Conservation (phyloP, 2,113 vertebrate genomes). For the Tetrao urogallus region DNA sequence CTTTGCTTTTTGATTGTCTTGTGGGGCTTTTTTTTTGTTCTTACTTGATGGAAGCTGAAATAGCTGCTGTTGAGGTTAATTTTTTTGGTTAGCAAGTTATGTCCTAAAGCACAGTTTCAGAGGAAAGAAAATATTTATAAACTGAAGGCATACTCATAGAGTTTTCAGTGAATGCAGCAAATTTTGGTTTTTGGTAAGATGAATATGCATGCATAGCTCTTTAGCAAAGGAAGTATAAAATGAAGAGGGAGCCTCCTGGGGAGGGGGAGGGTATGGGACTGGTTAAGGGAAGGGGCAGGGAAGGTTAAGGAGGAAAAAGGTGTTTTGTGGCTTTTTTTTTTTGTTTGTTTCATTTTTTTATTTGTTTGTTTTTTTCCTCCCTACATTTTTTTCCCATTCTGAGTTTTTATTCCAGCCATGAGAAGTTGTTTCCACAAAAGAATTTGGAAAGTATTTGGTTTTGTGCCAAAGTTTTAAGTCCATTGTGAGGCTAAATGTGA, state of each 20-base stretch:
- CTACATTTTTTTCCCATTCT: background rate
- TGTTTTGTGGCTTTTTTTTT: background rate
- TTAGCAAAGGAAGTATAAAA: background rate
- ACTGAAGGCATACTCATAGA: background rate
- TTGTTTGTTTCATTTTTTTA: background rate
- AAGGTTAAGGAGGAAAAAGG: background rate
- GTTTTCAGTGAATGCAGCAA: background rate
- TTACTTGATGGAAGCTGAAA: background rate
- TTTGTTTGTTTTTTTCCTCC: background rate
- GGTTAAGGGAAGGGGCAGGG: too few relatives aligned
- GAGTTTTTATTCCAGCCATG: background rate
- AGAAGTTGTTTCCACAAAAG: background rate
- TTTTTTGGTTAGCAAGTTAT: background rate
- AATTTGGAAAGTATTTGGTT: background rate
- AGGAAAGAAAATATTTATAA: background rate
- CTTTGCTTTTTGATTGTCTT: background rate
- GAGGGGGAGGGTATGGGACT: too few relatives aligned
- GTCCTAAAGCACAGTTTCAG: background rate
- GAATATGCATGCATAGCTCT: background rate
- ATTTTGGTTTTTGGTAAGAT: background rate
- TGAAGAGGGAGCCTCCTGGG: too few relatives aligned
- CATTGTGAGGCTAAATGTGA: fast-evolving
- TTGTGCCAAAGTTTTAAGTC: background rate
- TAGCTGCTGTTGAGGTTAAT: background rate
- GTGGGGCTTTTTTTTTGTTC: background rate